Base-by-base conservation (phyloP, 2,888 invertebrate genomes). In the Pedicia rivosa region DNA sequence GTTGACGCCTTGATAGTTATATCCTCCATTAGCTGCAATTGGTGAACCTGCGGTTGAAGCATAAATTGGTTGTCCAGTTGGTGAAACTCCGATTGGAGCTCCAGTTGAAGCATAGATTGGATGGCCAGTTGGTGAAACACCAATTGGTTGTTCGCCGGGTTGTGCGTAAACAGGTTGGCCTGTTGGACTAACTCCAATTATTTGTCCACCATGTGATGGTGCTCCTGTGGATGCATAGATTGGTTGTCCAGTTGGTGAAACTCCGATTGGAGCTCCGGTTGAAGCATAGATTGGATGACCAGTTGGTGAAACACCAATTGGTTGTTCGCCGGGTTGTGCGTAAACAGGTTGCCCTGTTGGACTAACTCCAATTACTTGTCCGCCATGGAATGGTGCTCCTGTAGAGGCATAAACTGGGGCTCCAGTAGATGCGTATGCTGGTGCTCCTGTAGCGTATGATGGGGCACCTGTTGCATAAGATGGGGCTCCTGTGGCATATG, bases 281-380 rank as follows among this genome's bases (percentile, higher is more conserved):
- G 30, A 30, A 7, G 30, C 30, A 17, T 30, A 30, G n/a, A 30
- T 8, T 5, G 30, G 30, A 17, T 16, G 17, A 4, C 30, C 30
- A 6, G 30, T 30, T 30, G 30, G 17, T 30, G 30, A 30, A 4
- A 30, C 30, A 30, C 30, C 30, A 16, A 29, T 10, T 29, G 29
- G 30, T 17, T 16, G 17, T 6, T 19, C 30, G 10, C 17, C 6
- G n/a, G 17, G 30, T 17, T 10, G 12, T 30, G 17, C 30, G 19
- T 30, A 30, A 8, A 30, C 19, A n/a, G 30, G 30, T 30, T 30
- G 30, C 16, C 30, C 30, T 12, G 30, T 30, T 30, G 30, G 30
- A 19, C 30, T 30, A 30, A 30, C 30, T 12, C 30, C 30, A 12
- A 30, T 30, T 30, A n/a, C n/a, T n/a, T n/a, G n/a, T n/a, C n/a